Evolutionary conservation across 1,140 invertebrate genomes (phyloP).

Genomic region (Nasonia vitripennis): DNA sequence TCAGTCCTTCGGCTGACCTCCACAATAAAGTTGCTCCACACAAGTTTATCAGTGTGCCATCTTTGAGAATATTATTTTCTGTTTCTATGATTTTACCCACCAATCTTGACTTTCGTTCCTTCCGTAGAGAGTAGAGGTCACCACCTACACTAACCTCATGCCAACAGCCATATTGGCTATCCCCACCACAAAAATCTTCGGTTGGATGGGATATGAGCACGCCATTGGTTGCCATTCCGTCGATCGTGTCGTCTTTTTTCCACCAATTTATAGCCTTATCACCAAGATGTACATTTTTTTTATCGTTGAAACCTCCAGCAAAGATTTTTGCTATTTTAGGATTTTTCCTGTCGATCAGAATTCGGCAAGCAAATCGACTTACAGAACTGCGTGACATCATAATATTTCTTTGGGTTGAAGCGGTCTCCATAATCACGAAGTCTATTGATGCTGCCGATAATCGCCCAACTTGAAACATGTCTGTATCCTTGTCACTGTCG

Average conservation of each 20-base stretch:
- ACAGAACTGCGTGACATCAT: constrained; percentile 93
- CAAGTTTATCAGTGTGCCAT: constrained; percentile 98
- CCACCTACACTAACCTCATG: constrained; percentile 98
- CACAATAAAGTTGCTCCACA: constrained; percentile 99
- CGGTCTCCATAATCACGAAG: constrained; percentile 99
- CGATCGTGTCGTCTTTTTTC: constrained; percentile 90
- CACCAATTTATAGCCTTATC: constrained; percentile 99
- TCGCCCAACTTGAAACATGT: constrained; percentile 99
- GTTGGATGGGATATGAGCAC: constrained; percentile 96
- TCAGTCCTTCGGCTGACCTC: constrained; percentile 96
- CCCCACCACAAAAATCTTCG: constrained; percentile 87
- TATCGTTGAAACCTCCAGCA: constrained; percentile 98
- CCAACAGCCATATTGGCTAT: constrained; percentile 89
- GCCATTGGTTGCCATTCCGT: constrained; percentile 98
- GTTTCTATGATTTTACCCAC: constrained; percentile 87
- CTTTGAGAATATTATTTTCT: constrained; percentile 93
- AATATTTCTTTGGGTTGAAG: constrained; percentile 76
- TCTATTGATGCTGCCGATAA: constrained; percentile 98
- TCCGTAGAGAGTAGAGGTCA: constrained; percentile 93
- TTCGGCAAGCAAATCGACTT: constrained; percentile 97
- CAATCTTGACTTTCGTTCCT: constrained; percentile 94
- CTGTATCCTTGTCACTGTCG: constrained; percentile 92
- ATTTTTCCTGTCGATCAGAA: constrained; percentile 92
- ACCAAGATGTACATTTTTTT: constrained; percentile 98
- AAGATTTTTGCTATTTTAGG: constrained; percentile 93